phyloP scores from a whole-genome alignment of 2,888 invertebrate genomes.

The Pyrocoelia pectoralis region DNA sequence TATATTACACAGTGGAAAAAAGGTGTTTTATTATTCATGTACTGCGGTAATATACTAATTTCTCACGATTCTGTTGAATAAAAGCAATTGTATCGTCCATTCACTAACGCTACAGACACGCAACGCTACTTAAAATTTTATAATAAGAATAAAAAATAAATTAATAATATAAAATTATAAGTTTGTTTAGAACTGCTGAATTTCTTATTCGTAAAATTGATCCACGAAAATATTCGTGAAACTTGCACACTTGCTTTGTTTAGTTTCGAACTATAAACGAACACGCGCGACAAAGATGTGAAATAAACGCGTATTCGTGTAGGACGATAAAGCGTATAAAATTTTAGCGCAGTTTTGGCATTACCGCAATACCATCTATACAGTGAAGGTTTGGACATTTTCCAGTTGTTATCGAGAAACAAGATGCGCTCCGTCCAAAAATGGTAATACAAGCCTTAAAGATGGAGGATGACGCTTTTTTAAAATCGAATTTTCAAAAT shows the following conservation, averaged over 20 bases:
- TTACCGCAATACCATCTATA: slow-evolving; percentile 19
- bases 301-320: slow-evolving; percentile 6
- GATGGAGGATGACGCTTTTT: slow-evolving; percentile 25
- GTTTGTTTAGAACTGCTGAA: slow-evolving; percentile 20
- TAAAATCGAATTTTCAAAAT: slow-evolving; percentile 23
- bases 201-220: slow-evolving; percentile 33
- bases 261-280: slow-evolving; percentile 19
- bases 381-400: not conserved
- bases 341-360: slow-evolving; percentile 21
- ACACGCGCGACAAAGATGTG: slow-evolving; percentile 29
- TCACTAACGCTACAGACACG: not conserved
- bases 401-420: not conserved
- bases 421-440: not conserved
- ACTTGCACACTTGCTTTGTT: slow-evolving; percentile 31
- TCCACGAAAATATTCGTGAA: slow-evolving; percentile 35
- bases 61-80: not conserved
- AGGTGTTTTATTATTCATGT: not conserved
- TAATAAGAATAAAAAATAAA: not conserved
- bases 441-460: slow-evolving; percentile 27
- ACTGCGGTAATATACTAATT: slow-evolving; percentile 1
- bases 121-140: not conserved
- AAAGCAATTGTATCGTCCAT: not conserved
- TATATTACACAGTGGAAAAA: no score
- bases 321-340: not conserved
- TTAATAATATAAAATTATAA: not conserved